These are phyloP conservation scores for Siderastrea radians DNA, from an alignment of 92 coral and sea anemone genomes.

Conservation along the genomic window DNA sequence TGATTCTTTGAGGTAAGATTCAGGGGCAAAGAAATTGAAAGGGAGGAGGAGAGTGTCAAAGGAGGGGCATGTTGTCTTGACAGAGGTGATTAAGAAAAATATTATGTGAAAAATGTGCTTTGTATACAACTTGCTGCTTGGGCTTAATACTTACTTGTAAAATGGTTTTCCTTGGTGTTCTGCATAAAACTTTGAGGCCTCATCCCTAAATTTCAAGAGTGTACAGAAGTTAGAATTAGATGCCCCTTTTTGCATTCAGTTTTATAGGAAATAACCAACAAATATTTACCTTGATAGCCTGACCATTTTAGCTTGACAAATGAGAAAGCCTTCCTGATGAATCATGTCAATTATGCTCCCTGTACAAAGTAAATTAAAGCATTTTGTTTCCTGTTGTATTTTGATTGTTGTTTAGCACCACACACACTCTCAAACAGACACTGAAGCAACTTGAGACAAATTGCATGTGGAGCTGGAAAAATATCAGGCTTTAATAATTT, in stretches of 20 bases:
- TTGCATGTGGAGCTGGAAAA: no score
- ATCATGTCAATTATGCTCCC: constrained; percentile 90
- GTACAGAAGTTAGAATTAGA: no score
- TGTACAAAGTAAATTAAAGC: constrained; percentile 12
- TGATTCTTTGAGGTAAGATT: neutral
- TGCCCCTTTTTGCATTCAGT: neutral
- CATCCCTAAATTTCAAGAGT: constrained; percentile 51
- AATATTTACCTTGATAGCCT: constrained; percentile 76
- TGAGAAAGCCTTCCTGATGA: constrained; percentile 82
- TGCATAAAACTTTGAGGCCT: constrained; percentile 85
- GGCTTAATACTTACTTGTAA: constrained; percentile 72
- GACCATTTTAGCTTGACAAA: constrained; percentile 91
- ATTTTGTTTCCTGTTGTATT: no score
- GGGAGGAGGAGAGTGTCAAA: no score
- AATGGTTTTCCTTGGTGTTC: constrained; percentile 90
- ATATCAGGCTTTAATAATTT: no score
- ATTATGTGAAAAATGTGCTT: no score
- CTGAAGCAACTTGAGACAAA: no score
- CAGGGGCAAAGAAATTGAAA: neutral
- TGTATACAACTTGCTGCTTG: neutral
- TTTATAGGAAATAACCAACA: neutral
- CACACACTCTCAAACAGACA: no score
- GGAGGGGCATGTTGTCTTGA: no score
- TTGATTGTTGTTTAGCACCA: no score
- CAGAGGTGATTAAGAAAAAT: no score